Conservation (phyloP, 1,140 invertebrate genomes). For the Hylaeus volcanicus region DNA sequence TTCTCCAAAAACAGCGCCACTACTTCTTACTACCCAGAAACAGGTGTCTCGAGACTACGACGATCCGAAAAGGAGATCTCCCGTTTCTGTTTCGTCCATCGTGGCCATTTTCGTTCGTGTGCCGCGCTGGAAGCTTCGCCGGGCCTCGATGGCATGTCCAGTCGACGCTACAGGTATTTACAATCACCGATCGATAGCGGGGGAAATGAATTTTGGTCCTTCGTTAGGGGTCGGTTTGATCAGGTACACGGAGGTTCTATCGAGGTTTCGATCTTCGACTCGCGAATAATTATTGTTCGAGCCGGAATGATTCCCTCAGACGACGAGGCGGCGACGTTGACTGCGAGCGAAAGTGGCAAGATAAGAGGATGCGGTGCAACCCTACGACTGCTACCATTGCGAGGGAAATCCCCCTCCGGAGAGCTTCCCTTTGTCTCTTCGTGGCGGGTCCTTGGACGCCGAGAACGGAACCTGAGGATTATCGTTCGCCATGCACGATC, state of each 20-base stretch:
- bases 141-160: background rate
- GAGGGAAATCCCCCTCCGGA: background rate
- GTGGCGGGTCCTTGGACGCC: no score
- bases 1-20: no score
- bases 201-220: background rate
- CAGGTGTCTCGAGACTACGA: background rate
- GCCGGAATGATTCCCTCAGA: background rate
- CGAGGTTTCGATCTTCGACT: background rate
- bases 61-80: background rate
- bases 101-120: background rate
- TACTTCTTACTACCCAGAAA: background rate
- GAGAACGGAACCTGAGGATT: no score
- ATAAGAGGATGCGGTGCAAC: background rate
- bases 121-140: background rate
- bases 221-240: background rate
- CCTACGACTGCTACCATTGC: background rate
- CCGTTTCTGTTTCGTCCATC: background rate
- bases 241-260: slow-evolving; percentile 1
- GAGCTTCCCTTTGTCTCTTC: no score
- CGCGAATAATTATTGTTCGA: no score
- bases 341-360: background rate
- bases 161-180: background rate
- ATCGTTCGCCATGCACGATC: no score
- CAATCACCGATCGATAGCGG: background rate
- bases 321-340: background rate